Evolutionary conservation across 2,888 invertebrate genomes (phyloP), one percentile per base, ranked within the genome.

Genomic region (Craniophora ligustri): DNA sequence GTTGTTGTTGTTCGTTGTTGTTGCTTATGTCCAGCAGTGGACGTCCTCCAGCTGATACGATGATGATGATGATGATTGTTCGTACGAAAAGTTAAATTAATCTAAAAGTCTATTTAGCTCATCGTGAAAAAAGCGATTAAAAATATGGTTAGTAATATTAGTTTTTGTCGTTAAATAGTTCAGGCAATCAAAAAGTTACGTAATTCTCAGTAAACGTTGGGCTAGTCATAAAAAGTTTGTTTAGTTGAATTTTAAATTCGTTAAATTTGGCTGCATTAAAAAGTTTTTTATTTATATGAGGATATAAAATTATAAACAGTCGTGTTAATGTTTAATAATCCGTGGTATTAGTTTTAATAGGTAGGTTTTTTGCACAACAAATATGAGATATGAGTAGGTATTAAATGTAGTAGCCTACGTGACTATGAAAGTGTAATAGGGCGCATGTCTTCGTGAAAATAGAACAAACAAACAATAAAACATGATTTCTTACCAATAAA

Each of bases 151-250:
- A 34, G 54, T 42, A 44, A 47, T 48, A 39, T 51, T 72, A 62
- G 46, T 62, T 72, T 54, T 55, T 39, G 44, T 36, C 53, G 36
- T 60, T 45, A 62, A 54, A 68, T 56, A 63, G 55, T 68, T 42
- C 31, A 40, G 38, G 44, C 35, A 44, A 68, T 69, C 56, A 59
- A 68, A 64, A 72, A 58, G 58, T 68, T 59, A 30, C 30, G 26
- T 41, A 46, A 28, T 49, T 39, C 15, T 28, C 23, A 36, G 42
- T 23, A 42, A 55, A 53, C 38, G 38, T 14, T 16, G 16, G 34
- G 23, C 16, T 14, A 11, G 34, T 30, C 39, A 19, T 64, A 53
- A 64, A 63, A 64, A 64, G 26, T 62, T 64, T 45, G 40, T 64
- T 48, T 38, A 54, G 47, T 42, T 32, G 36, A 54, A 68, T 68